A percentile compares a stretch with the other conserved stretches of the same genome.
Evolutionary conservation across 2,888 invertebrate species (phyloP).

Genomic region (Eilema griseolum): DNA sequence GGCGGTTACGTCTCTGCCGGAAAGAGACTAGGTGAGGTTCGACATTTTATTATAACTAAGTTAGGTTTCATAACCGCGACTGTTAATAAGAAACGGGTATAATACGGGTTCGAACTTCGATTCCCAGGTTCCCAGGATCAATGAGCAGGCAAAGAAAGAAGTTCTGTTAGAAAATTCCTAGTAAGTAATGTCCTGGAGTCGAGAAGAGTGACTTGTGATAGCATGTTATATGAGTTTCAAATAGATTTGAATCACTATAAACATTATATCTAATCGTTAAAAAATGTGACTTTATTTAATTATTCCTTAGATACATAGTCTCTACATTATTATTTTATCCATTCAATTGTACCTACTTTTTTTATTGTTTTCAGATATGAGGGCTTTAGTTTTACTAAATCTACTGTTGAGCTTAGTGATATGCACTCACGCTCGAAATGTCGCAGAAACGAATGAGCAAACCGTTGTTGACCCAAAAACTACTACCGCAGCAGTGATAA

Average conservation of each 20-base stretch:
- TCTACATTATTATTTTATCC: not conserved
- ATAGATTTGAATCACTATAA: not conserved
- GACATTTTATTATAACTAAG: slow-evolving; percentile 2
- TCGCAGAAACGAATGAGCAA: slow-evolving; percentile 65
- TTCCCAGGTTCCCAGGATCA: not conserved
- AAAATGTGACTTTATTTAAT: slow-evolving; percentile 14
- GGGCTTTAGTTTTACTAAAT: slow-evolving; percentile 68
- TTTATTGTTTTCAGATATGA: slow-evolving; percentile 75
- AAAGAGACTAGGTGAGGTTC: slow-evolving; percentile 46
- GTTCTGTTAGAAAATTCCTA: not conserved
- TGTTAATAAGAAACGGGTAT: not conserved
- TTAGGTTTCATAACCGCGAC: not conserved
- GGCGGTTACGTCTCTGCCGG: slow-evolving; percentile 56
- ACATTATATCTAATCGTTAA: not conserved
- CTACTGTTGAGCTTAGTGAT: slow-evolving; percentile 67
- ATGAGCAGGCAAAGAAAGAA: not conserved
- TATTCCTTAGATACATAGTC: not conserved
- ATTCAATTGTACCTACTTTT: not conserved
- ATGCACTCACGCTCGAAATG: slow-evolving; percentile 69
- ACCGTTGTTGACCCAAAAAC: slow-evolving; percentile 51
- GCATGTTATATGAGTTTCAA: not conserved
- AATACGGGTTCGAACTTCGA: not conserved
- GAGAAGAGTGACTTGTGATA: not conserved
- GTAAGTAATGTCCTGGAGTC: not conserved
- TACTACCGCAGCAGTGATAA: slow-evolving; percentile 39